Base-by-base conservation (phyloP, 2,888 invertebrate genomes). In the Monoplex corrugatus region DNA sequence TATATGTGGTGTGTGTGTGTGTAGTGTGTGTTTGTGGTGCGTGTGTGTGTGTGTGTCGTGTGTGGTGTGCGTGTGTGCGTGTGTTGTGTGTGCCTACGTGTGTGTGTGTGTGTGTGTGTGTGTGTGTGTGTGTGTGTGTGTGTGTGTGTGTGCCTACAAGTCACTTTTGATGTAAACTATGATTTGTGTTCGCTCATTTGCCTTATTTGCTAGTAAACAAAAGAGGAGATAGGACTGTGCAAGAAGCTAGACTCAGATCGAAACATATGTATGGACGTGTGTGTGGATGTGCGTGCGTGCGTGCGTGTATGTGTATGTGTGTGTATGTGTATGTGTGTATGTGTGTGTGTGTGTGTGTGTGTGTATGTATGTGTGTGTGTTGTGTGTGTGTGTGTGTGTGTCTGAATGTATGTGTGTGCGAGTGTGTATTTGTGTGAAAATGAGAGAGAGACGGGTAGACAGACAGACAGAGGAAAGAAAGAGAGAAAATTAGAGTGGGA, bases 361-460 rank as follows among this genome's bases (percentile, higher is more conserved):
- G 68, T 23, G 68, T 68, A n/a, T 23, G 68, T 68, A n/a, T 23
- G 28, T 68, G 68, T 23, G 68, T 68, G 68, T 68, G 68, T 68
- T 68, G 68, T 68, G 68, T 68, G 68, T 68, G 68, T 68, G 68
- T 68, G 68, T 68, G 68, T 68, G 68, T 68, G 68, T 68, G 68
- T 68, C 28, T 23, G 68, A 28, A n/a, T 23, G 68, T 68, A n/a
- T 23, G 68, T 68, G 68, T 23, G 68, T 68, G 68, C 28, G 45
- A 44, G 38, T 83, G 83, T 50, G 50, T 50, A 19, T 50, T 8
- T 50, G 50, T 50, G 50, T 50, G 50, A 13, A 19, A 13, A 19
- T 50, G 68, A 28, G 13, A 28, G 68, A 28, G 13, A 68, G 68
- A 68, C 5, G 28, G 68, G 28, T 13, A 68, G 68, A 68, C 5